Percentiles rank a stretch among this genome's conserved stretches.
Evolutionary conservation across 2,888 invertebrate genomes (phyloP).

Genomic region (Eucera pruinosa): DNA sequence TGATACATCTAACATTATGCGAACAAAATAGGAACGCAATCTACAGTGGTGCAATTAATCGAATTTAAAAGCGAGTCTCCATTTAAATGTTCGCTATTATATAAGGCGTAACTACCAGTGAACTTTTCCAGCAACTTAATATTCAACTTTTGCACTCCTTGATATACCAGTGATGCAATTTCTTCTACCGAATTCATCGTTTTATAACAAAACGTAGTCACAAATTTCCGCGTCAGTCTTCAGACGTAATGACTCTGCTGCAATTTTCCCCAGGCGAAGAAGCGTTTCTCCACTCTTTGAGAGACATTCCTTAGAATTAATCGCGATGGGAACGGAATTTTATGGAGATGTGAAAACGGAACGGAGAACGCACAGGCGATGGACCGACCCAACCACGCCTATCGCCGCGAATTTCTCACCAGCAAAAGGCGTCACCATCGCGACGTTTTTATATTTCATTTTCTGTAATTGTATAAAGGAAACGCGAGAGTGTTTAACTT

Average conservation of each 20-base stretch:
- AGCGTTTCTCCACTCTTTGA: conserved; percentile 8
- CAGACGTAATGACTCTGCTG: background rate
- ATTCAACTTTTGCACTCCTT: background rate
- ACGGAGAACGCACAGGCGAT: conserved; percentile 7
- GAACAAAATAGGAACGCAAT: too few relatives aligned
- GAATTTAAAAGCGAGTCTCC: too few relatives aligned
- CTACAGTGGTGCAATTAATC: too few relatives aligned
- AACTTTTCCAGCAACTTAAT: conserved; percentile 10
- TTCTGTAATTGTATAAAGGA: conserved; percentile 42
- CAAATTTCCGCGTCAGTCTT: background rate
- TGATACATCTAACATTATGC: too few relatives aligned
- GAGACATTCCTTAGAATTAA: conserved; percentile 30
- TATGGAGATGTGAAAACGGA: conserved; percentile 15
- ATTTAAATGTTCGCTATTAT: too few relatives aligned
- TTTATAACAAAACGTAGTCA: background rate
- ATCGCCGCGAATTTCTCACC: too few relatives aligned
- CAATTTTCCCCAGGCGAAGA: background rate
- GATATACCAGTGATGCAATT: too few relatives aligned
- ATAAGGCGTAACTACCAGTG: too few relatives aligned
- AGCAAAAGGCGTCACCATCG: too few relatives aligned
- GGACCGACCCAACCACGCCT: conserved; percentile 19
- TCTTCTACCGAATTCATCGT: background rate
- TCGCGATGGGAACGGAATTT: conserved; percentile 31
- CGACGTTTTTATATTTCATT: conserved; percentile 52
- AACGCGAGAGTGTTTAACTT: conserved; percentile 51